Conservation (phyloP, 1,140 invertebrate species). For the Acyrthosiphon pisum region DNA sequence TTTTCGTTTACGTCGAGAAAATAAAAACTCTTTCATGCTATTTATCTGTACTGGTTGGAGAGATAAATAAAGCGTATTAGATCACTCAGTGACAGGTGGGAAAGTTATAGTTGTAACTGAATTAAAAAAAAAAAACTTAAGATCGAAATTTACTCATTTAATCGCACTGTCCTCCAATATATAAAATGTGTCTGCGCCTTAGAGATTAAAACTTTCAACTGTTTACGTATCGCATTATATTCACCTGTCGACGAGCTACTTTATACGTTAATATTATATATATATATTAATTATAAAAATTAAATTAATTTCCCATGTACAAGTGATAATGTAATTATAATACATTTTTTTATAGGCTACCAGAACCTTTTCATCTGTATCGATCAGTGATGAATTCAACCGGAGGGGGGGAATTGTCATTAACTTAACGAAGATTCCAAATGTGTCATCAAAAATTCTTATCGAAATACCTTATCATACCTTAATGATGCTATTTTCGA, state of each 20-base stretch:
- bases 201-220: background rate
- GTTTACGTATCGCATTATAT: background rate
- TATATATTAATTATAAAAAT: too few species aligned
- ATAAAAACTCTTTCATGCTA: background rate
- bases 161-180: background rate
- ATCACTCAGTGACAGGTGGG: background rate
- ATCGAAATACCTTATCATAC: slow-evolving; percentile 39
- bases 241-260: too few species aligned
- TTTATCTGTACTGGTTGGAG: background rate
- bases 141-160: background rate
- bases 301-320: too few species aligned
- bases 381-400: background rate
- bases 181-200: background rate
- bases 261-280: background rate
- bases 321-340: background rate
- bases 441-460: slow-evolving; percentile 33
- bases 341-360: background rate
- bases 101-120: background rate
- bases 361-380: background rate
- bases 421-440: slow-evolving; percentile 28
- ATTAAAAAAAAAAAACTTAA: background rate
- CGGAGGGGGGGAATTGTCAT: background rate
- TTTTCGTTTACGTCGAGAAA: background rate
- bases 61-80: background rate
- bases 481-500: slow-evolving; percentile 31